These are phyloP conservation scores for Caenorhabditis sulstoni DNA, from an alignment of 2,888 invertebrate species.

Conservation along the genomic window DNA sequence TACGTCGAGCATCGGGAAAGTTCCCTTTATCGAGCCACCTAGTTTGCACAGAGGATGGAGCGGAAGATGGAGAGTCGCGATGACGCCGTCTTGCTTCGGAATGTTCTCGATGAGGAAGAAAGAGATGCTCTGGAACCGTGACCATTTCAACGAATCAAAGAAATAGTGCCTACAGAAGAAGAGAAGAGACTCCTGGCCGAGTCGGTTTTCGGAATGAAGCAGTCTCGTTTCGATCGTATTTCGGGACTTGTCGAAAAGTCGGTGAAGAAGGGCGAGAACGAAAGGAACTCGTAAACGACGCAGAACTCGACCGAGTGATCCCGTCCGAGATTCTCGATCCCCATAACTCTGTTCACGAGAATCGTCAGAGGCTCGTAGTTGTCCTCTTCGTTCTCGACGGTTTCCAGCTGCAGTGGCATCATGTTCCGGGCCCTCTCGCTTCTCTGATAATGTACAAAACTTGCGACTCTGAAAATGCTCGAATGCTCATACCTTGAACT, in stretches of 20 bases:
- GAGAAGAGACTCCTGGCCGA: constrained; percentile 27
- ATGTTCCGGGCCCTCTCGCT: constrained; percentile 44
- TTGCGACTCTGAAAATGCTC: neutral
- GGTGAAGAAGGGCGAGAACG: constrained; percentile 70
- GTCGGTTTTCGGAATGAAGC: constrained; percentile 50
- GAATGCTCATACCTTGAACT: constrained; percentile 33
- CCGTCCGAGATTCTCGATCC: constrained; percentile 28
- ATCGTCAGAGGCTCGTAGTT: constrained; percentile 48
- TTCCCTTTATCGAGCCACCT: constrained; percentile 69
- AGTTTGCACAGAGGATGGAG: constrained; percentile 67
- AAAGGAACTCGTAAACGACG: constrained; percentile 67
- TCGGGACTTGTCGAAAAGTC: constrained; percentile 54
- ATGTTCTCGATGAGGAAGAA: constrained; percentile 67
- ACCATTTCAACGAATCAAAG: neutral
- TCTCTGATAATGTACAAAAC: constrained; percentile 24
- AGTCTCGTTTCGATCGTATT: constrained; percentile 43
- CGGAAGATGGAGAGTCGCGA: constrained; percentile 64
- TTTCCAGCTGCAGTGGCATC: constrained; percentile 41
- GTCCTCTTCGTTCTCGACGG: constrained; percentile 6
- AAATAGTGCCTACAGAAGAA: constrained; percentile 14
- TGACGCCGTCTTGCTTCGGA: constrained; percentile 56
- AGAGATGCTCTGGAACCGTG: constrained; percentile 64
- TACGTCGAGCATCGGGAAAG: constrained; percentile 68
- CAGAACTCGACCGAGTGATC: constrained; percentile 44
- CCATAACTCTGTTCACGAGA: constrained; percentile 46